Evolutionary conservation across 1,140 invertebrate species (phyloP).

Genomic region (Drosophila pachea): DNA sequence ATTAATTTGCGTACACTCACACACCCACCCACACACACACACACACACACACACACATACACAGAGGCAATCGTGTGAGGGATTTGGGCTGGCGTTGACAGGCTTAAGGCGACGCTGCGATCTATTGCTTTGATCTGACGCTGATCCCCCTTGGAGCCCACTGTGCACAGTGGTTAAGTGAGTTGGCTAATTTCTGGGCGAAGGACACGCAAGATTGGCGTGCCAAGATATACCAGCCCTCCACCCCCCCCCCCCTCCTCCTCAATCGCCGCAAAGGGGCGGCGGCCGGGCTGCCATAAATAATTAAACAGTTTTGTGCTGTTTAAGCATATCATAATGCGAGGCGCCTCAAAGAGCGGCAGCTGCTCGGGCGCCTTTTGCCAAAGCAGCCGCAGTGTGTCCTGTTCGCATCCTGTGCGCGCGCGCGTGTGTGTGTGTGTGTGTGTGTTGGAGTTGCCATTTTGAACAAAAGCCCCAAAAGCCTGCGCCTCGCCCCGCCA

Average conservation of each 20-base stretch:
- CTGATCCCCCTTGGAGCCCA: conserved; percentile 24
- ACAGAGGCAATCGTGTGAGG: too few relatives aligned
- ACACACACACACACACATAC: conserved; percentile 20
- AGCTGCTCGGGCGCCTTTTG: conserved; percentile 25
- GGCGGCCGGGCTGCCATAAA: conserved; percentile 57
- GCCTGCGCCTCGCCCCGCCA: conserved; percentile 32
- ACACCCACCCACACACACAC: conserved; percentile 33
- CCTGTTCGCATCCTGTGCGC: conserved; percentile 35
- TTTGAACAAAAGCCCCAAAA: conserved; percentile 49
- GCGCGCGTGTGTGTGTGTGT: conserved; percentile 2
- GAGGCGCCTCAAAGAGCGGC: conserved; percentile 59
- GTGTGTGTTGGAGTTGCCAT: conserved; percentile 28
- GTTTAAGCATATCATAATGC: conserved; percentile 77
- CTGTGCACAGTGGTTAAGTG: conserved; percentile 19
- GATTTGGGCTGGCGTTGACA: neutral
- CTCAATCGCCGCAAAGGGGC: too few relatives aligned
- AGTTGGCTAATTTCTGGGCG: conserved; percentile 4
- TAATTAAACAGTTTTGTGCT: conserved; percentile 78
- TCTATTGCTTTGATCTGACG: conserved; percentile 31
- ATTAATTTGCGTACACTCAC: conserved; percentile 67
- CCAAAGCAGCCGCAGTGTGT: conserved; percentile 37
- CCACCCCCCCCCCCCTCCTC: too few relatives aligned
- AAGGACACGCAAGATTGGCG: conserved; percentile 27
- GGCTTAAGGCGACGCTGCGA: conserved; percentile 1
- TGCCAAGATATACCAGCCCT: neutral